Evolutionary conservation across 2,113 vertebrate genomes (phyloP).

Genomic region (Emydura subglobosa): DNA sequence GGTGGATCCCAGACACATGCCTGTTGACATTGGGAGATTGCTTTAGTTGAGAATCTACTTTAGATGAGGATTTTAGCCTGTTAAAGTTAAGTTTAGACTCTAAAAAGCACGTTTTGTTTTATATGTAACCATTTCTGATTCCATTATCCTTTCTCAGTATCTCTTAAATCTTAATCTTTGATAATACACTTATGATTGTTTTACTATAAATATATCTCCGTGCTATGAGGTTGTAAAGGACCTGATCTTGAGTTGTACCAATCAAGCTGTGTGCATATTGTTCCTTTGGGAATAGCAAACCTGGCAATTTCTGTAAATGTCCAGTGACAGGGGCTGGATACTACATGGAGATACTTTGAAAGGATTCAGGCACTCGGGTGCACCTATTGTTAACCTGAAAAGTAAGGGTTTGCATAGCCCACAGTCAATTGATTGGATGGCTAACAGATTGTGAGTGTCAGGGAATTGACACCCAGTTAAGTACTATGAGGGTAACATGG

Average conservation of each 20-base stretch:
- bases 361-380: too few relatives aligned
- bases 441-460: not conserved
- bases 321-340: not conserved
- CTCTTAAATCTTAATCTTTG: not conserved
- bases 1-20: too few relatives aligned
- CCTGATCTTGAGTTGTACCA: not conserved
- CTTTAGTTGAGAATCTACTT: too few relatives aligned
- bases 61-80: too few relatives aligned
- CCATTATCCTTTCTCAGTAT: not conserved
- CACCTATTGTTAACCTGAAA: not conserved
- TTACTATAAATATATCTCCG: not conserved
- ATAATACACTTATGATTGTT: not conserved
- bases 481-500: too few relatives aligned
- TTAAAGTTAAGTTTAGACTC: too few relatives aligned
- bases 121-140: not conserved
- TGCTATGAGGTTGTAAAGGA: not conserved
- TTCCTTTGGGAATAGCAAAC: not conserved
- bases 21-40: too few relatives aligned
- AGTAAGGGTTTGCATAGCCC: not conserved
- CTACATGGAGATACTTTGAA: not conserved
- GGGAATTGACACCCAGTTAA: not conserved
- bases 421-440: not conserved
- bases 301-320: not conserved
- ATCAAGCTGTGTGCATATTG: not conserved
- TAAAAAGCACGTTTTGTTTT: not conserved